Percentiles rank a stretch among this genome's conserved stretches.
These are phyloP conservation scores for Plotosus lineatus DNA, from an alignment of 2,113 vertebrate genomes.

Conservation along the genomic window DNA sequence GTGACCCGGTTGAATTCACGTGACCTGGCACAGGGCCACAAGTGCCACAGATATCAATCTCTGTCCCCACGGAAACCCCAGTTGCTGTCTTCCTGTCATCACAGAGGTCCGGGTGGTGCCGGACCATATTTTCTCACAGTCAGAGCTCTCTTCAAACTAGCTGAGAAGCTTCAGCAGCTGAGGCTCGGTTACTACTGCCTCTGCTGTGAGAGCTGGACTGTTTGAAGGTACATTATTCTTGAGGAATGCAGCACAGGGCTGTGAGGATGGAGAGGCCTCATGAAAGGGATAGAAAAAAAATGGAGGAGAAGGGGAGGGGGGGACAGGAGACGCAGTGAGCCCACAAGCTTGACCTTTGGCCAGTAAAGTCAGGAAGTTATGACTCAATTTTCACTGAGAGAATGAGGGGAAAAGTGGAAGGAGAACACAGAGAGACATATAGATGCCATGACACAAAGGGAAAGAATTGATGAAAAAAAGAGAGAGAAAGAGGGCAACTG, in stretches of 20 bases:
- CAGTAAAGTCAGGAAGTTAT: conserved; percentile 70
- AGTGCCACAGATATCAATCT: conserved; percentile 43
- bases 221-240: conserved; percentile 69
- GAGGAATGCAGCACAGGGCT: conserved; percentile 68
- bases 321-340: conserved; percentile 18
- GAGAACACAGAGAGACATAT: conserved; percentile 33
- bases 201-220: conserved; percentile 50
- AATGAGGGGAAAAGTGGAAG: conserved; percentile 48
- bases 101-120: conserved; percentile 39
- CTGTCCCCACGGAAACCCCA: conserved; percentile 45
- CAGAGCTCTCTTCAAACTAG: conserved; percentile 53
- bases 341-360: conserved; percentile 66
- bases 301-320: conserved; percentile 45
- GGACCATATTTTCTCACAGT: conserved; percentile 56
- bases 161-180: conserved; percentile 65
- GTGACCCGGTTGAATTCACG: too few species aligned
- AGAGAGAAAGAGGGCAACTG: conserved; percentile 19
- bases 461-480: not conserved
- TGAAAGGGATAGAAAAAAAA: conserved; percentile 57
- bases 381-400: conserved; percentile 68
- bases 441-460: conserved; percentile 28
- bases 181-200: conserved; percentile 46
- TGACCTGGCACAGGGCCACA: conserved; percentile 63
- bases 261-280: conserved; percentile 68
- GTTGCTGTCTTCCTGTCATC: conserved; percentile 68